A percentile compares a stretch with the other conserved stretches of the same genome.
These are phyloP conservation scores for Acanthurus leucopareius DNA, from an alignment of 2,797 vertebrate species.

Conservation along the genomic window DNA sequence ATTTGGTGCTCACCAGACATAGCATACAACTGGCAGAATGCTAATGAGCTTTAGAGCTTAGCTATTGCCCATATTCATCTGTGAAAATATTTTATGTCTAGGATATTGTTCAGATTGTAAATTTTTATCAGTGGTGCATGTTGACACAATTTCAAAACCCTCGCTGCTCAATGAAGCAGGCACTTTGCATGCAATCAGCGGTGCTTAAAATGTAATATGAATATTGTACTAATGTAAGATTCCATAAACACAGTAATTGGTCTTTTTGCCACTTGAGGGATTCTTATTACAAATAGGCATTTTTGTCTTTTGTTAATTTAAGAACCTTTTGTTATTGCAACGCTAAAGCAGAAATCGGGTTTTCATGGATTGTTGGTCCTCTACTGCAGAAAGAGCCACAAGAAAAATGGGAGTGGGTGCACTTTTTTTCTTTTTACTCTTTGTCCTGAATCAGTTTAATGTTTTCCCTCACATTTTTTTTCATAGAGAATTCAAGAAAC, in stretches of 20 bases:
- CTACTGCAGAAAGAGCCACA: background rate
- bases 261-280: background rate
- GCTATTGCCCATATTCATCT: constrained; percentile 50
- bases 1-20: constrained; percentile 73
- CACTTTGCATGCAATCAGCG: background rate
- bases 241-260: background rate
- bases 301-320: too few species aligned
- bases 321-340: too few species aligned
- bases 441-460: background rate
- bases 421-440: background rate
- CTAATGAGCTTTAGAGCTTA: constrained; percentile 73
- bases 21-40: constrained; percentile 57
- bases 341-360: too few species aligned
- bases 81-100: constrained; percentile 37
- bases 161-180: constrained; percentile 1
- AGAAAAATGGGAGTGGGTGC: too few species aligned
- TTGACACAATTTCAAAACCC: constrained; percentile 12
- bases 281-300: background rate
- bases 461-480: background rate
- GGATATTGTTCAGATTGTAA: constrained; percentile 35
- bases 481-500: background rate
- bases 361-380: background rate
- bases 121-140: constrained; percentile 4
- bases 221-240: background rate
- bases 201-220: background rate